These are phyloP conservation scores for Orientallactaga sibirica DNA, from an alignment of 2,797 vertebrate species.

Conservation along the genomic window DNA sequence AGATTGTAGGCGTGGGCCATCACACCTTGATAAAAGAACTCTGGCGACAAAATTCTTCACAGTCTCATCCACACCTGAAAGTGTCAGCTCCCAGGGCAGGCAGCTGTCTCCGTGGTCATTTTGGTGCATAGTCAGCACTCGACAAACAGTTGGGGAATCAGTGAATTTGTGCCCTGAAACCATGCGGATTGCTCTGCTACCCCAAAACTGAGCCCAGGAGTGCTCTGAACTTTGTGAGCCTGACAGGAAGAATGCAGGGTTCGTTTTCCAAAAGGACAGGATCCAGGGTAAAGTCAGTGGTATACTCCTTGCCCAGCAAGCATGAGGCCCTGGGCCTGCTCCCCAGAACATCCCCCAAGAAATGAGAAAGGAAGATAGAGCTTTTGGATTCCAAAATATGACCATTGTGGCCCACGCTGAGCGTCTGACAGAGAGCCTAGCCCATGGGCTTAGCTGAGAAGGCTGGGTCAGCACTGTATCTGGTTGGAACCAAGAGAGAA, in stretches of 20 bases:
- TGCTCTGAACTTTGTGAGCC: background rate
- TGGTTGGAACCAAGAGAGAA: background rate
- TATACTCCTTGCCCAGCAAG: background rate
- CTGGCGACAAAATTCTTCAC: background rate
- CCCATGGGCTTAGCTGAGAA: background rate
- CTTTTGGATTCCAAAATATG: background rate
- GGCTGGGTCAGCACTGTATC: background rate
- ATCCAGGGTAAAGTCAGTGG: background rate
- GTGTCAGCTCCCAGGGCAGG: background rate
- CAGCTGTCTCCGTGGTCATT: constrained; percentile 5
- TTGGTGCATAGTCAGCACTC: background rate
- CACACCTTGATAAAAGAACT: background rate
- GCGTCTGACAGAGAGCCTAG: background rate
- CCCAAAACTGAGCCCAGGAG: background rate
- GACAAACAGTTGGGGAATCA: background rate
- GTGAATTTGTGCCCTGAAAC: background rate
- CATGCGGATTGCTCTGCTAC: background rate
- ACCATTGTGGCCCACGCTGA: background rate
- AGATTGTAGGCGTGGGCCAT: background rate
- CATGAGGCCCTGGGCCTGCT: background rate
- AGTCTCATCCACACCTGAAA: background rate
- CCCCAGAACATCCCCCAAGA: background rate
- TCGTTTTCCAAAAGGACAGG: background rate
- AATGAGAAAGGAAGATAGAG: background rate
- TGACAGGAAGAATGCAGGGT: background rate